Percentiles rank a stretch among this genome's conserved stretches.
Evolutionary conservation across 2,888 invertebrate genomes (phyloP).

Genomic region (Spodoptera exigua): DNA sequence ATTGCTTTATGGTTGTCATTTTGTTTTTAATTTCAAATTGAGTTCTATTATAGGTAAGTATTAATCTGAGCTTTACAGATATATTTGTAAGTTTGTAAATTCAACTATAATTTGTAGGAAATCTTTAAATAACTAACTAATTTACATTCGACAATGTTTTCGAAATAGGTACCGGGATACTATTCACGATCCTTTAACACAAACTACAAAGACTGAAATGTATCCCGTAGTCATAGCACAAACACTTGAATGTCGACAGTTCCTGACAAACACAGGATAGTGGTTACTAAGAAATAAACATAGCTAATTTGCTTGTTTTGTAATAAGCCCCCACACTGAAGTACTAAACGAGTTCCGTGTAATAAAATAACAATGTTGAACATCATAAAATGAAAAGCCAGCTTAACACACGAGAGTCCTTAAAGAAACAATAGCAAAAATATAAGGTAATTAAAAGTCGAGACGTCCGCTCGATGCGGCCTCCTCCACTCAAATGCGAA

Average conservation of each 20-base stretch:
- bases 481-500: slow-evolving; percentile 82
- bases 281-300: slow-evolving; percentile 77
- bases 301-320: slow-evolving; percentile 84
- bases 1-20: no score
- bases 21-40: no score
- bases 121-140: no score
- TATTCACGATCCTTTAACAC: no score
- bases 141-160: no score
- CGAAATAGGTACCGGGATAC: no score
- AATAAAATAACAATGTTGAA: slow-evolving; percentile 87
- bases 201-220: slow-evolving; percentile 31
- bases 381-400: slow-evolving; percentile 76
- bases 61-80: no score
- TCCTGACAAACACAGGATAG: slow-evolving; percentile 74
- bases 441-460: slow-evolving; percentile 84
- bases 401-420: slow-evolving; percentile 71
- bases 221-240: slow-evolving; percentile 60
- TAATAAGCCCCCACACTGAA: slow-evolving; percentile 72
- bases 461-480: slow-evolving; percentile 81
- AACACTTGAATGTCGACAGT: slow-evolving; percentile 67
- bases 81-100: no score
- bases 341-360: slow-evolving; percentile 68
- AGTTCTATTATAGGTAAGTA: no score
- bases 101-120: no score
- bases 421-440: slow-evolving; percentile 75